Evolutionary conservation across 1,140 invertebrate species (phyloP), one percentile per base, ranked within the genome.

Genomic region (Lepidurus arcticus): DNA sequence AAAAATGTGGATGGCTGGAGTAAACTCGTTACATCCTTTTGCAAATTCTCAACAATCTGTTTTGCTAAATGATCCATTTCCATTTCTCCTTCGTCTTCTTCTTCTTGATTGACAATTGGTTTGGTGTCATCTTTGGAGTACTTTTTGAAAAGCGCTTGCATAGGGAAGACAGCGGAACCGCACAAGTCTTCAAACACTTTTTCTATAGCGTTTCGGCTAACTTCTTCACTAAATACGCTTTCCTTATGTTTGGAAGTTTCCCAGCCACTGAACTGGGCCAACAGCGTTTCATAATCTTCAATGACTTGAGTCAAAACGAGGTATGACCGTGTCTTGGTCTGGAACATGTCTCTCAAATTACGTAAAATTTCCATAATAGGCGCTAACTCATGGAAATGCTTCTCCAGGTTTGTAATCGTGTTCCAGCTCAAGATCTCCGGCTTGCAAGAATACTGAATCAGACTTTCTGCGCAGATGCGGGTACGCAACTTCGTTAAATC

Each of bases 61-160:
- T 87, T 85, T 81, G 88, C 91, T 43, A 92, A 84, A 84, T 91
- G 90, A 82, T 89, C 88, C 21, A 91, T 87, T 81, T 87, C 85
- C 42, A 91, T 85, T 74, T 81, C 74, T 42, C 85, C 82, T 74
- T 86, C 84, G 44, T 85, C 82, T 43, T 85, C 84, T 42, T 84
- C 79, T 43, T 77, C 73, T 44, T 78, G 21, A 34, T 45, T 83
- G 76, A 85, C 84, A 79, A 77, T 82, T 75, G 80, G 34, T 77
- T 78, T 42, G 5, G 11, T 74, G 75, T 78, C 75, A n/a, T 81
- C 43, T 0, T 44, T 74, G 77, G 84, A 81, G 84, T 89, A 88
- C 80, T 89, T 89, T 83, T 93, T 93, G 81, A 90, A 91, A 53
- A 92, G 85, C 74, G 90, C 89, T 83, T 93, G 91, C 78, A 93